Percentiles rank a stretch among this genome's conserved stretches.
phyloP scores from a whole-genome alignment of 2,888 invertebrate species.

The Amblyteles armatorius region DNA sequence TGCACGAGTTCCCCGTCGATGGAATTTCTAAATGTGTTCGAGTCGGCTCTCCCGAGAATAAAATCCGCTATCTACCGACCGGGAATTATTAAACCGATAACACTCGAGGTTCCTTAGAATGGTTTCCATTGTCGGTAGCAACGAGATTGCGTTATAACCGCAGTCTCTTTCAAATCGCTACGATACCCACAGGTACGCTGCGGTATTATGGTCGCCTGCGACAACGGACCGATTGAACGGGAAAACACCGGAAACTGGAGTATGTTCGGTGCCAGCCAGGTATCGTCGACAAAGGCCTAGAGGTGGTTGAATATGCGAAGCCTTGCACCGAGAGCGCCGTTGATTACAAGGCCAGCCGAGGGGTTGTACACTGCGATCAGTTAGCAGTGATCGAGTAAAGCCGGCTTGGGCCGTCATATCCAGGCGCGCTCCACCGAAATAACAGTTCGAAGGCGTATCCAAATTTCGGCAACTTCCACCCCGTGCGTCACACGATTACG shows the following conservation, averaged over 20 bases:
- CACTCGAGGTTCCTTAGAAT: conserved; percentile 49
- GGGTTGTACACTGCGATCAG: conserved; percentile 54
- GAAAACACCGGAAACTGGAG: conserved; percentile 39
- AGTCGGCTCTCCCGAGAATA: not conserved
- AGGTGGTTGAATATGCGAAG: conserved; percentile 53
- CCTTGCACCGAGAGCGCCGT: conserved; percentile 32
- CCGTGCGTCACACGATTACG: not conserved
- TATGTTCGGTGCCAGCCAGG: not conserved
- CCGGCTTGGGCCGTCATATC: conserved; percentile 15
- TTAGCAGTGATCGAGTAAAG: conserved; percentile 48
- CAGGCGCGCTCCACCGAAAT: not conserved
- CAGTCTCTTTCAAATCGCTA: conserved; percentile 53
- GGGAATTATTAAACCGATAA: conserved; percentile 28
- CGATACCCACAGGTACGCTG: conserved; percentile 29
- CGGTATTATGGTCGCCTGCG: conserved; percentile 27
- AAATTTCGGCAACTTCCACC: not conserved
- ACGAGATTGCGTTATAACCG: conserved; percentile 33
- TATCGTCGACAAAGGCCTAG: conserved; percentile 52
- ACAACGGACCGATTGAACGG: conserved; percentile 21
- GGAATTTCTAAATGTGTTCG: conserved; percentile 22
- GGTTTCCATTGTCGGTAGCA: conserved; percentile 38
- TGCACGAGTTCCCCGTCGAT: not conserved
- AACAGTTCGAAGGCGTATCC: conserved; percentile 1
- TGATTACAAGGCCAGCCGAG: conserved; percentile 52
- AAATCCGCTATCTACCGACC: not conserved